Percentiles rank a stretch among this genome's conserved stretches.
Evolutionary conservation across 2,888 invertebrate genomes (phyloP).

Genomic region (Trissolcus japonicus): DNA sequence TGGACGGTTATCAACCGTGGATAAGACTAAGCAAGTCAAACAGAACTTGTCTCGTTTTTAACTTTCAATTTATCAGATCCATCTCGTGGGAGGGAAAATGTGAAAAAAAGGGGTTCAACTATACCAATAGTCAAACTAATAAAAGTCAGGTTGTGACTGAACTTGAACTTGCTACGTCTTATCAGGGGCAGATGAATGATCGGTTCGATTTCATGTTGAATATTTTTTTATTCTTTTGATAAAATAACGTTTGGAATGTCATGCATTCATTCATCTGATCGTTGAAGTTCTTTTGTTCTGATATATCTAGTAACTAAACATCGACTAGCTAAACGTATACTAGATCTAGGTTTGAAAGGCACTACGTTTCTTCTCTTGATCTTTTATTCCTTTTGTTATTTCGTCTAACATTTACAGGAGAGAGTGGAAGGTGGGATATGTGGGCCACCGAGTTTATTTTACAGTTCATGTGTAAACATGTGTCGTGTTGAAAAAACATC

Average conservation of each 20-base stretch:
- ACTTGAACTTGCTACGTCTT: neutral
- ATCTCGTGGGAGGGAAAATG: too few species aligned
- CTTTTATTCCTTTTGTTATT: conserved; percentile 7
- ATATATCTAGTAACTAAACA: conserved; percentile 46
- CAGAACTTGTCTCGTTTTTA: neutral
- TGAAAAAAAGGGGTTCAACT: too few species aligned
- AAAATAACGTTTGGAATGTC: conserved; percentile 26
- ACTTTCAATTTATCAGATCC: neutral
- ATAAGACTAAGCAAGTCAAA: conserved; percentile 5
- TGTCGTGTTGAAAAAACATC: conserved; percentile 24
- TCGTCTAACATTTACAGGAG: neutral
- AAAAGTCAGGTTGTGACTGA: conserved; percentile 3
- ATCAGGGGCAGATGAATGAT: too few species aligned
- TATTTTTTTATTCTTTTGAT: neutral
- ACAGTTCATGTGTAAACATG: conserved; percentile 4
- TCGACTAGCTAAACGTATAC: conserved; percentile 51
- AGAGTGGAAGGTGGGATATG: neutral
- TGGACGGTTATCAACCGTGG: neutral
- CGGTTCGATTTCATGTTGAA: neutral
- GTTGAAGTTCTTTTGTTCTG: conserved; percentile 37
- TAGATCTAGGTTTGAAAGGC: conserved; percentile 47
- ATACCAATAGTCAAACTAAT: neutral
- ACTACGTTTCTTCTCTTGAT: conserved; percentile 34
- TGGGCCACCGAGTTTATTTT: conserved; percentile 11
- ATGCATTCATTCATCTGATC: conserved; percentile 50